Conservation (phyloP, 2,888 invertebrate genomes). For the Agelastica alni region DNA sequence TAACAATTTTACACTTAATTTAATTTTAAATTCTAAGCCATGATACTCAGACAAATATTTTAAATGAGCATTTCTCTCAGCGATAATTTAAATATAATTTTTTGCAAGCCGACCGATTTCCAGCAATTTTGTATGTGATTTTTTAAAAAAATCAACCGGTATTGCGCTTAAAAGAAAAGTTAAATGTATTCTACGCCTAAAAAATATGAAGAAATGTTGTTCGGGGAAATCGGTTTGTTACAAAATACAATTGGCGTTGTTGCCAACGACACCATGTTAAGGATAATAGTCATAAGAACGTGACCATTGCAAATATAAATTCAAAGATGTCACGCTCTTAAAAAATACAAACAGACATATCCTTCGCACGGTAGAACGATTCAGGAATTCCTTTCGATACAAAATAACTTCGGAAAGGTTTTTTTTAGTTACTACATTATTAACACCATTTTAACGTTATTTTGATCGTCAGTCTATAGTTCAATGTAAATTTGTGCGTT, state of each 20-base stretch:
- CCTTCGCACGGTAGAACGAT: background rate
- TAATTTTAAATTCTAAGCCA: slow-evolving; percentile 1
- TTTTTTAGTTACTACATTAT: background rate
- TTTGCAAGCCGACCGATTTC: no score
- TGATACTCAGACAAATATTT: no score
- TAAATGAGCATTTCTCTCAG: slow-evolving; percentile 5
- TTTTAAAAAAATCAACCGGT: no score
- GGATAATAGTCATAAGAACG: background rate
- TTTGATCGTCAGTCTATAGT: background rate
- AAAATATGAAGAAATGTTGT: background rate
- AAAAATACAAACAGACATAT: no score
- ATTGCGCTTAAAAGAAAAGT: no score
- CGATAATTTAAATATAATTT: slow-evolving; percentile 1
- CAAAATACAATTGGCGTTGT: background rate
- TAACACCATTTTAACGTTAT: background rate
- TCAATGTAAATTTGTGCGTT: slow-evolving; percentile 6
- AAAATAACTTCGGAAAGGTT: slow-evolving; percentile 2
- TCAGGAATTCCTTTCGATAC: background rate
- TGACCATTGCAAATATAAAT: background rate
- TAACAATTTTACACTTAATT: background rate
- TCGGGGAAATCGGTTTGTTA: background rate
- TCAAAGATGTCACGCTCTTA: no score
- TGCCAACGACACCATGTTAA: background rate
- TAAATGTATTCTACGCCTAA: no score
- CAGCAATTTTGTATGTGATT: no score